Base-by-base conservation (phyloP, 2,888 invertebrate species). In the Tolmerus cingulatus region DNA sequence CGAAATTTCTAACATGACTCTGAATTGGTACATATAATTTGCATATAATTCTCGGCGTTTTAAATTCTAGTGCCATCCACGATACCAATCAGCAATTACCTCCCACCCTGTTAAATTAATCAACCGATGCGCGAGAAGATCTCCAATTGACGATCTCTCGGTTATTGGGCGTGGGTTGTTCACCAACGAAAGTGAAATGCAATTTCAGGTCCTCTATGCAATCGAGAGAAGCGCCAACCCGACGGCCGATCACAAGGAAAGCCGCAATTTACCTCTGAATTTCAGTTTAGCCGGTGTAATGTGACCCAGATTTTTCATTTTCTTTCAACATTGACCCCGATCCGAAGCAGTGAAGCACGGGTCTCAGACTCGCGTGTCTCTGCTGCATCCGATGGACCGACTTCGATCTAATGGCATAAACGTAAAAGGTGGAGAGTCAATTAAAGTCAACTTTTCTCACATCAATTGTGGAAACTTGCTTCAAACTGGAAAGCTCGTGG, bases 311-410 rank as follows among this genome's bases (percentile, higher is more conserved):
- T 82, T 82, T 82, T 82, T 57, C 19, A 34, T 34, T 82, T 82
- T 82, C 82, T 66, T 82, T 66, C 82, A 82, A 57, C 82, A 82
- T 82, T 66, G 82, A 82, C 82, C 82, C 40, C 82, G 66, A 66
- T 82, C 57, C 19, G 23, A 27, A 79, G 12, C 14, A 7, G 23
- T 19, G 23, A 23, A 3, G 78, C 46, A 19, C 78, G 23, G 40
- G 78, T 19, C 30, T 19, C 8, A 76, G 76, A 34, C 76, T 34
- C 76, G n/a, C 37, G 30, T 16, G 37, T 19, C 34, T 19, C 9
- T 16, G 16, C 40, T 76, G 34, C 30, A 76, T 34, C 8, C 16
- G 40, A 14, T 34, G 7, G 27, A 76, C 37, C 4, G 2, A 4
- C 27, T 57, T 66, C 19, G 14, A 82, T 82, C 82, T 82, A 57